Evolutionary conservation across 2,113 vertebrate species (phyloP), one percentile per base, ranked within the genome.

Genomic region (Empidonax traillii): DNA sequence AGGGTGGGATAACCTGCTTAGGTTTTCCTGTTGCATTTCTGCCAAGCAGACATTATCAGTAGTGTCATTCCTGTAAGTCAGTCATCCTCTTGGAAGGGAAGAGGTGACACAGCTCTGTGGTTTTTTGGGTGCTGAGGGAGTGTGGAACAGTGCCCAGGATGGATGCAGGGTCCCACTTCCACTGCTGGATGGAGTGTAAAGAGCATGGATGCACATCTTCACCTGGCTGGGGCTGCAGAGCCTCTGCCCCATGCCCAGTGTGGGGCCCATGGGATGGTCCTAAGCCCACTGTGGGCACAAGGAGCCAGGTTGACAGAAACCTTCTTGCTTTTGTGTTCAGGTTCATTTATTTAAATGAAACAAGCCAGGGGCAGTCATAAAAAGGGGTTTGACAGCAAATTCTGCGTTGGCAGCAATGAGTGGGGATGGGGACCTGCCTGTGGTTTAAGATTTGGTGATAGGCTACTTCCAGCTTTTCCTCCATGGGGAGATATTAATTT

Each of bases 151-250:
- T 7, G 39, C 21, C 19, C 44, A 7, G 27, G 16, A 21, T 2
- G 15, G 61, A 11, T 4, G 0, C 27, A 20, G 65, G 35, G 12
- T 31, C 59, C 41, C 0, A 1, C 3, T 25, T 22, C 18, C 35
- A 3, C 8, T 23, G 61, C 35, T 12, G 79, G 49, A 2, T 24
- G 12, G 7, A 14, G 52, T 12, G 12, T 53, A 20, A 35, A n/a
- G 18, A 22, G 16, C 27, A 33, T 1, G 7, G 51, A 24, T 24
- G 14, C 14, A 16, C 8, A 0, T 19, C 14, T 44, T 69, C 21
- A 11, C 31, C 39, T 41, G 4, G 9, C 76, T 39, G 66, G 71
- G 74, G 35, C 22, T 58, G 33, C 35, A 35, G 30, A 63, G 35
- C 24, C 14, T 7, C 67, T 68, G 44, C 5, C 41, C 22, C 18